Evolutionary conservation across 2,888 invertebrate species (phyloP).

Genomic region (Spodoptera picta): DNA sequence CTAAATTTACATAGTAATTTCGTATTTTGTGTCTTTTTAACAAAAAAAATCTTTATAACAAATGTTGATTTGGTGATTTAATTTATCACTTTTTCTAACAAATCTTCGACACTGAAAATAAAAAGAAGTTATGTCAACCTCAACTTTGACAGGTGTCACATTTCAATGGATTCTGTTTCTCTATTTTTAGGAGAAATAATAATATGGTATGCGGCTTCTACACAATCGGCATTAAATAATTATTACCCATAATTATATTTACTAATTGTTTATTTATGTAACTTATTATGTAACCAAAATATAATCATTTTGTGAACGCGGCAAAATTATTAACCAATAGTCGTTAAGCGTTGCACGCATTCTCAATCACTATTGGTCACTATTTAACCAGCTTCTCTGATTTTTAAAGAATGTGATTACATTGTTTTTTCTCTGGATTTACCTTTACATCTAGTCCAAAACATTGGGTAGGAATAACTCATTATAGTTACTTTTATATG

Average conservation of each 20-base stretch:
- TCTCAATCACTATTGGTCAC: slow-evolving; percentile 28
- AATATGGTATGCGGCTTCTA: too few relatives aligned
- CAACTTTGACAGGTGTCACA: too few relatives aligned
- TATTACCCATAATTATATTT: too few relatives aligned
- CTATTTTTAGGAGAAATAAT: too few relatives aligned
- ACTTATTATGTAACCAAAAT: slow-evolving; percentile 37
- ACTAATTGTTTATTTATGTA: slow-evolving; percentile 16
- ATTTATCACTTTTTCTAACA: background rate
- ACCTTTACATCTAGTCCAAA: slow-evolving; percentile 38
- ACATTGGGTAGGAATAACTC: slow-evolving; percentile 25
- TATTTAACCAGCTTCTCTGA: slow-evolving; percentile 5
- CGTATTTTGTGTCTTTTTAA: too few relatives aligned
- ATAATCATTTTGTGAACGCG: background rate
- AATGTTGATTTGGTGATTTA: too few relatives aligned
- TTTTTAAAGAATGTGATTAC: slow-evolving; percentile 29
- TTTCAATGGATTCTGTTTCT: too few relatives aligned
- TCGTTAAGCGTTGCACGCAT: slow-evolving; percentile 7
- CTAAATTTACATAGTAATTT: too few relatives aligned
- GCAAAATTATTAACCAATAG: slow-evolving; percentile 15
- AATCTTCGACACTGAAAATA: too few relatives aligned
- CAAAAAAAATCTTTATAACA: too few relatives aligned
- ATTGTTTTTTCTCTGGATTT: slow-evolving; percentile 32
- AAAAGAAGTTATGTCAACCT: too few relatives aligned
- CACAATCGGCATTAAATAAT: too few relatives aligned
- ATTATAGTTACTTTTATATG: slow-evolving; percentile 8